These are phyloP conservation scores for Spizaetus ornatus DNA, from an alignment of 2,113 vertebrate genomes.

Conservation along the genomic window DNA sequence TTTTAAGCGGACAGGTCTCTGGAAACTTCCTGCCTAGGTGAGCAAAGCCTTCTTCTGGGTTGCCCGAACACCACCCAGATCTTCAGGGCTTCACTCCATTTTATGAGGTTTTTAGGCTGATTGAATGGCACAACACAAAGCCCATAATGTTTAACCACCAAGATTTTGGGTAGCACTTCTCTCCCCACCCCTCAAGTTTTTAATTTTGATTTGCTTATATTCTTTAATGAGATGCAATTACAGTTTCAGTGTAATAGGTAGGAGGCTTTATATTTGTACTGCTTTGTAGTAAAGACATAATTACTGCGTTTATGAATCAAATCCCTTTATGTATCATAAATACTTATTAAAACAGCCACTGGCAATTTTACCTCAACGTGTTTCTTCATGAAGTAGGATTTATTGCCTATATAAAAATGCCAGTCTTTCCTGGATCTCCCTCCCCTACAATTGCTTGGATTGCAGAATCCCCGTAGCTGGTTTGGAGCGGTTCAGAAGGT, in stretches of 20 bases:
- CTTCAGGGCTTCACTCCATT: slow-evolving; percentile 8
- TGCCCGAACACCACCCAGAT: not conserved
- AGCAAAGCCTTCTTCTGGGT: not conserved
- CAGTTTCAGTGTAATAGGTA: slow-evolving; percentile 58
- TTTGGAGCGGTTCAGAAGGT: slow-evolving; percentile 37
- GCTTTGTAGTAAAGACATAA: slow-evolving; percentile 68
- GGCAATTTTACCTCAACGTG: slow-evolving; percentile 55
- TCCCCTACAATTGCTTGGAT: slow-evolving; percentile 35
- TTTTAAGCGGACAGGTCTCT: not conserved
- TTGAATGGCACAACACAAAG: slow-evolving; percentile 42
- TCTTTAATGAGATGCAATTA: slow-evolving; percentile 64
- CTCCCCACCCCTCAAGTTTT: slow-evolving; percentile 9
- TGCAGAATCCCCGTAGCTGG: slow-evolving; percentile 27
- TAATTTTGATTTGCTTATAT: slow-evolving; percentile 62
- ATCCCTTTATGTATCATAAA: slow-evolving; percentile 68
- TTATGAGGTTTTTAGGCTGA: slow-evolving; percentile 16
- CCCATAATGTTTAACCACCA: not conserved
- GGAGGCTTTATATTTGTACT: slow-evolving; percentile 67
- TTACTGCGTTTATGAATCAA: slow-evolving; percentile 52
- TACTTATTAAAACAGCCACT: slow-evolving; percentile 67
- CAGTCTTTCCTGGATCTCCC: slow-evolving; percentile 31
- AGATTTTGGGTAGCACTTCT: not conserved
- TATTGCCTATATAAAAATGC: slow-evolving; percentile 53
- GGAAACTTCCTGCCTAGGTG: not conserved
- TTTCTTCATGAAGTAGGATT: slow-evolving; percentile 65